These are phyloP conservation scores for Rhinoraja longicauda DNA, from an alignment of 2,797 vertebrate genomes.

Conservation along the genomic window DNA sequence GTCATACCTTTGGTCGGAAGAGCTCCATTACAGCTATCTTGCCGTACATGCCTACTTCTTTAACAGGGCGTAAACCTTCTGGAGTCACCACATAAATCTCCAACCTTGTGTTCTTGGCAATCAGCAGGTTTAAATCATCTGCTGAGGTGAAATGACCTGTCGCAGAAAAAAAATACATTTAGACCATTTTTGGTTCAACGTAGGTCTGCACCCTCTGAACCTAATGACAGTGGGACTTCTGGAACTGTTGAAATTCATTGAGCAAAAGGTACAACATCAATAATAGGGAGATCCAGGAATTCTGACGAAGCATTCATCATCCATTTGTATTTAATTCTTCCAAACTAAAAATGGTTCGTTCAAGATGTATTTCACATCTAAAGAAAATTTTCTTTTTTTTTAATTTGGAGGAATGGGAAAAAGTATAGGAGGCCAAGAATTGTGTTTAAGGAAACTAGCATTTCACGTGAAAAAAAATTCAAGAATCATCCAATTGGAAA, in stretches of 20 bases:
- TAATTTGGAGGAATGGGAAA: not conserved
- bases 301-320: not conserved
- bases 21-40: constrained; percentile 97
- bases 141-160: constrained; percentile 92
- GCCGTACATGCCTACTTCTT: constrained; percentile 97
- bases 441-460: not conserved
- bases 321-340: not conserved
- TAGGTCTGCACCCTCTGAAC: not conserved
- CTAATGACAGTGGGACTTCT: not conserved
- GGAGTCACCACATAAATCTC: constrained; percentile 97
- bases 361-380: not conserved
- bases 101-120: constrained; percentile 93
- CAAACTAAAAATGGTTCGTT: not conserved
- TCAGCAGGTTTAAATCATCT: constrained; percentile 90
- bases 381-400: not conserved
- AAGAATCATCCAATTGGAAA: not conserved
- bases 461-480: not conserved
- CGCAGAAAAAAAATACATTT: constrained; percentile 22
- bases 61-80: constrained; percentile 88
- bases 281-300: not conserved
- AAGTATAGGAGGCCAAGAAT: not conserved
- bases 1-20: constrained; percentile 85
- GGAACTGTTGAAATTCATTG: not conserved
- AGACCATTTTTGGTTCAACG: not conserved
- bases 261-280: not conserved